Evolutionary conservation across 2,888 invertebrate genomes (phyloP).

Genomic region (Tridacna gigas): DNA sequence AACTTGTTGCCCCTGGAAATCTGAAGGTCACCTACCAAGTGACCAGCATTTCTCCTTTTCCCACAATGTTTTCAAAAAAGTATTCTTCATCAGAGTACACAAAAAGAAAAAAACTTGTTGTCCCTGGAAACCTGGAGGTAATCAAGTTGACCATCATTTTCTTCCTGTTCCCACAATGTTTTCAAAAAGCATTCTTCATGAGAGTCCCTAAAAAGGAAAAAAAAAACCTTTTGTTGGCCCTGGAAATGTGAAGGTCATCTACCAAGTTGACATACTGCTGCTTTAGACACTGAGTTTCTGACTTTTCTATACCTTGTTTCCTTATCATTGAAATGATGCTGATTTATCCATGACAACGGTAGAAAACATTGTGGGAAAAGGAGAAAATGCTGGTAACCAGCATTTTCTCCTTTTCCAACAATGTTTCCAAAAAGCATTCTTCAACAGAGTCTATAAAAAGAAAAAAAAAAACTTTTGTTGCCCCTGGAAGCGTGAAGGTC

Average conservation of each 20-base stretch:
- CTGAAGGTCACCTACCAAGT: too few species aligned
- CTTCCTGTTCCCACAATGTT: not conserved
- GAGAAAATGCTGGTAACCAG: not conserved
- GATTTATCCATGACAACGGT: too few species aligned
- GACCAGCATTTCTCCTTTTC: too few species aligned
- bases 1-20: too few species aligned
- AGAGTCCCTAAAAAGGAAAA: not conserved
- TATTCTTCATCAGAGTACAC: too few species aligned
- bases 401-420: not conserved
- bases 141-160: not conserved
- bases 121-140: too few species aligned
- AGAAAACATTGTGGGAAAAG: too few species aligned
- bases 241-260: slow-evolving; percentile 20
- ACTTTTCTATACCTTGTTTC: slow-evolving; percentile 87
- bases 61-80: too few species aligned
- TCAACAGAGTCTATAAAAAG: not conserved
- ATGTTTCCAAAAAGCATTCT: not conserved
- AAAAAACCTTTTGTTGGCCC: too few species aligned
- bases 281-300: slow-evolving; percentile 85
- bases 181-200: not conserved
- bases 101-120: too few species aligned
- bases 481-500: not conserved
- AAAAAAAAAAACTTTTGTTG: not conserved
- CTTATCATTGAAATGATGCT: slow-evolving; percentile 88
- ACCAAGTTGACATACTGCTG: slow-evolving; percentile 88